Percentiles rank a stretch among this genome's conserved stretches.
Conservation (phyloP, 1,140 invertebrate genomes). For the Penaeus indicus region DNA sequence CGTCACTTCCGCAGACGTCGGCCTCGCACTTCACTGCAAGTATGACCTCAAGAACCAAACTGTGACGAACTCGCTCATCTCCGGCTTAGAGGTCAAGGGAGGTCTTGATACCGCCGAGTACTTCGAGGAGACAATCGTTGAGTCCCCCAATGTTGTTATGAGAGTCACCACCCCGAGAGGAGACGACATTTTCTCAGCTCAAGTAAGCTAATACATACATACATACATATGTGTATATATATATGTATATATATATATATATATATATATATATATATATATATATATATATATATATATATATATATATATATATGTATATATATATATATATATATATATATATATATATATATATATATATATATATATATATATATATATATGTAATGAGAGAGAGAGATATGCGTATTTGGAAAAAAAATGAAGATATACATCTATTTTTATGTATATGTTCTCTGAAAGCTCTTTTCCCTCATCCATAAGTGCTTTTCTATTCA, state of each 20-base stretch:
- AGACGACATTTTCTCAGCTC: conserved; percentile 70
- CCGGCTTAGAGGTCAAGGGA: conserved; percentile 88
- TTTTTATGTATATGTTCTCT: too few relatives aligned
- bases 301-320: neutral
- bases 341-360: conserved; percentile 31
- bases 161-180: conserved; percentile 78
- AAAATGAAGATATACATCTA: too few relatives aligned
- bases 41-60: conserved; percentile 95
- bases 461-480: too few relatives aligned
- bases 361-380: conserved; percentile 11
- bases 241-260: neutral
- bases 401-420: too few relatives aligned
- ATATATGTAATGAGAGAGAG: too few relatives aligned
- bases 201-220: conserved; percentile 67
- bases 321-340: neutral
- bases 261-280: conserved; percentile 31
- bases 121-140: conserved; percentile 77
- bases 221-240: neutral
- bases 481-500: neutral
- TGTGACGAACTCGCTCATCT: conserved; percentile 80
- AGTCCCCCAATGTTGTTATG: conserved; percentile 94
- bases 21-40: conserved; percentile 91
- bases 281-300: neutral
- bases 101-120: conserved; percentile 77
- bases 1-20: conserved; percentile 92